Evolutionary conservation across 2,797 vertebrate genomes (phyloP).

Genomic region (Chrysocyon brachyurus): DNA sequence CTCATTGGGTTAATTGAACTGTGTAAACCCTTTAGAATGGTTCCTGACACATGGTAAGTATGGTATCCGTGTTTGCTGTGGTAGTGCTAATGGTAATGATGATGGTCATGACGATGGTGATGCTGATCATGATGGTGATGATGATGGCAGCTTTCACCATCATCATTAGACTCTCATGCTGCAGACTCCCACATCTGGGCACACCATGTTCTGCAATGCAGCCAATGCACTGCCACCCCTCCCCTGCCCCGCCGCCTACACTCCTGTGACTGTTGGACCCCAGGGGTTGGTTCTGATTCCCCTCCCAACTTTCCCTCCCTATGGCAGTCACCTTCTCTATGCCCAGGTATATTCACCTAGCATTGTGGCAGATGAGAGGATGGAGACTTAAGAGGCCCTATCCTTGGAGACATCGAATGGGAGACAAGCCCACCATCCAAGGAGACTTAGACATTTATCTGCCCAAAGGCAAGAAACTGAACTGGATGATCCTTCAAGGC

Average conservation of each 20-base stretch:
- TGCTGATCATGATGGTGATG: accelerated
- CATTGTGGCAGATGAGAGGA: conserved; percentile 17
- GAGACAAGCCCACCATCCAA: not conserved
- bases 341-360: not conserved
- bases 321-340: not conserved
- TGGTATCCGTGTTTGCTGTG: not conserved
- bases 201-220: not conserved
- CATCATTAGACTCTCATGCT: not conserved
- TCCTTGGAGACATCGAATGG: not conserved
- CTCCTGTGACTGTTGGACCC: not conserved
- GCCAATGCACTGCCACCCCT: not conserved
- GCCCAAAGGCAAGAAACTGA: conserved; percentile 36
- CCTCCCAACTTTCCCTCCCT: not conserved
- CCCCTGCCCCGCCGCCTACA: accelerated
- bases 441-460: conserved; percentile 52
- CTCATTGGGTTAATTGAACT: not conserved
- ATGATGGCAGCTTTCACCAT: too few species aligned
- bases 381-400: not conserved
- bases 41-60: not conserved
- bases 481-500: conserved; percentile 59
- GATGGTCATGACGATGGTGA: too few species aligned
- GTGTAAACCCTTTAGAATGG: not conserved
- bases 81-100: accelerated
- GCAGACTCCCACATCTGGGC: not conserved
- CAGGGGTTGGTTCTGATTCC: not conserved